Base-by-base conservation (phyloP, 2,113 vertebrate species). In the Ochotona curzoniae region DNA sequence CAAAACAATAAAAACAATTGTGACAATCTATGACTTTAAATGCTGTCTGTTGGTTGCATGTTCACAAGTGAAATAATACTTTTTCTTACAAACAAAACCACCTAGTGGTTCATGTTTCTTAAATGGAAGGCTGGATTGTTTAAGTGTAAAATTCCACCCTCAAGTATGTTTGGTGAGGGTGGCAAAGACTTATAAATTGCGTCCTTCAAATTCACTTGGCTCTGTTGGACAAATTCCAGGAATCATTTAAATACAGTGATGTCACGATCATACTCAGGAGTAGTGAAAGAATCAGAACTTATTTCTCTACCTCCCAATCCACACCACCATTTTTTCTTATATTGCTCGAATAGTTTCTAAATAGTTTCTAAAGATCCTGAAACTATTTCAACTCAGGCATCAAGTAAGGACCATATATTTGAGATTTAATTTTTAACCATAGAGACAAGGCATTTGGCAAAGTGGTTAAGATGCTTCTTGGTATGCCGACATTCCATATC, bases 71-170 rank as follows among this genome's bases (percentile, higher is more conserved):
- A 94, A 85, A 71, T 71, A 69, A 28, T 84, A 88, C 9, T 32
- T 85, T 88, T 79, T 67, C 7, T 89, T 87, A 25, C 20, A 93
- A 89, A 93, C n/a, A 89, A 74, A 74, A 7, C 49, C 57, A 87
- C 69, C 15, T 70, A 73, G 87, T 87, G 18, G 23, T 2, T 35
- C 32, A 91, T 71, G 17, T 32, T 13, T 79, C 35, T 87, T 83
- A 64, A 64, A 32, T 75, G 35, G 63, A 83, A 94, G 89, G 44
- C 28, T 38, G 87, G 47, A 70, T 54, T 89, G 7, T 91, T 93
- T 81, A 89, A 85, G 47, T 87, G 18, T 69, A 57, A 97, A 93
- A 86, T 93, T 87, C 35, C 11, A 82, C 61, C 57, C 78, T 79
- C 23, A 75, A 76, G 32, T 82, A 67, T 90, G 28, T 76, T 89